Conservation (phyloP, 2,888 invertebrate genomes). For the Pheosia tremula region DNA sequence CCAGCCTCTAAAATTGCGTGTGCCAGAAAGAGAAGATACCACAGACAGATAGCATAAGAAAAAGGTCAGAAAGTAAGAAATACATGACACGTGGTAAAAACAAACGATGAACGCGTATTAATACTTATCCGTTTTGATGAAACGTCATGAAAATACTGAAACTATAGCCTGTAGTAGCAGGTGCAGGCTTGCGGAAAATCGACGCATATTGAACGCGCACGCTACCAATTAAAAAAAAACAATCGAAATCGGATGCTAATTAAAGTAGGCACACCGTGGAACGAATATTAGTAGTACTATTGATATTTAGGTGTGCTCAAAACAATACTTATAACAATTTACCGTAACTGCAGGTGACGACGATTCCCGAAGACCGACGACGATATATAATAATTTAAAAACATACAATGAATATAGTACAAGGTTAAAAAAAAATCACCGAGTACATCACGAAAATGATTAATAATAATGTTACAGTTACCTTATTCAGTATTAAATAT, state of each 20-base stretch:
- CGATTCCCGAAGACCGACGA: no score
- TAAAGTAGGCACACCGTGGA: conserved; percentile 37
- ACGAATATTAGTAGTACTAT: conserved; percentile 23
- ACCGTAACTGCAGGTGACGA: no score
- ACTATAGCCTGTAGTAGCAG: conserved; percentile 20
- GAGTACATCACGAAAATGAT: no score
- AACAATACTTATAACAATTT: conserved; percentile 27
- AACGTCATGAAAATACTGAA: conserved; percentile 37
- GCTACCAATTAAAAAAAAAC: conserved; percentile 45
- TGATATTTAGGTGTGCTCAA: conserved; percentile 30
- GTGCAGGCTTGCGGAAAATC: conserved; percentile 44
- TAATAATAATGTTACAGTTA: no score
- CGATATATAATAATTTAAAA: no score
- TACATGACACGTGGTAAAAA: neutral
- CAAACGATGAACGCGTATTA: conserved; percentile 21
- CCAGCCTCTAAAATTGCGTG: no score
- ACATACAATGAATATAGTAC: no score
- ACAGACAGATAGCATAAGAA: no score
- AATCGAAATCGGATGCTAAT: conserved; percentile 52
- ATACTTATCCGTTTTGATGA: conserved; percentile 29
- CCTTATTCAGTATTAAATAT: neutral
- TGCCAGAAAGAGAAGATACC: no score
- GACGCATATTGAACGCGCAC: conserved; percentile 48
- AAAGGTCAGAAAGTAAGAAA: neutral
- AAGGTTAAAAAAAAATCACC: no score